phyloP scores from a whole-genome alignment of 2,113 vertebrate genomes.

The Petrocephalus microphthalmus region DNA sequence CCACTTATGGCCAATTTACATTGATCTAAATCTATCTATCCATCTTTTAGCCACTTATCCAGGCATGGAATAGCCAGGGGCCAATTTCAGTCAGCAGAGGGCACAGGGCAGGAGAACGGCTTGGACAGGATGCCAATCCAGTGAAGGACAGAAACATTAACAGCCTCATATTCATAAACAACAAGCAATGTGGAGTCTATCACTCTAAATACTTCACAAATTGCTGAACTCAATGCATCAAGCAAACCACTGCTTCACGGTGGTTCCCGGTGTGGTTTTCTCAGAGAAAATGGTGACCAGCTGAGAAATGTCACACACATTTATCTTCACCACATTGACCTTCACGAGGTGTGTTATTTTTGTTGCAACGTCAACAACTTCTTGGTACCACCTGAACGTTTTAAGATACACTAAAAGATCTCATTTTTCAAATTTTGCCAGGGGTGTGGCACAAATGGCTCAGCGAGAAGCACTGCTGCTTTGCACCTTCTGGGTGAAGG shows the following conservation, averaged over 20 bases:
- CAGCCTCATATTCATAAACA: neutral
- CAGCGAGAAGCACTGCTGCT: neutral
- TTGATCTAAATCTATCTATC: neutral
- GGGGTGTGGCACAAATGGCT: neutral
- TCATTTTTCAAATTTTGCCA: neutral
- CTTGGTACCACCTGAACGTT: neutral
- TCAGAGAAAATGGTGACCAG: neutral
- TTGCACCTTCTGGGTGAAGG: neutral
- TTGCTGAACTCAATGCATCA: neutral
- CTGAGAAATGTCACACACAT: neutral
- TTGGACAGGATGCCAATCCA: neutral
- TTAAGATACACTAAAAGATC: neutral
- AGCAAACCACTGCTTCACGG: neutral
- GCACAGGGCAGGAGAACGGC: neutral
- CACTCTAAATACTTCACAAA: neutral
- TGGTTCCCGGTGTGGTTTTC: neutral
- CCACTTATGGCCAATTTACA: neutral
- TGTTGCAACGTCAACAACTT: neutral
- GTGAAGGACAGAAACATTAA: neutral
- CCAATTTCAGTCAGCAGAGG: neutral
- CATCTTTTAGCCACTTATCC: neutral
- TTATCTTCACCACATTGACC: neutral
- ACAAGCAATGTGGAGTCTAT: neutral
- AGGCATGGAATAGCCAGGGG: neutral
- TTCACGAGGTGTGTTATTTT: neutral